Evolutionary conservation across 2,888 invertebrate genomes (phyloP).

Genomic region (Rotaria sp.): DNA sequence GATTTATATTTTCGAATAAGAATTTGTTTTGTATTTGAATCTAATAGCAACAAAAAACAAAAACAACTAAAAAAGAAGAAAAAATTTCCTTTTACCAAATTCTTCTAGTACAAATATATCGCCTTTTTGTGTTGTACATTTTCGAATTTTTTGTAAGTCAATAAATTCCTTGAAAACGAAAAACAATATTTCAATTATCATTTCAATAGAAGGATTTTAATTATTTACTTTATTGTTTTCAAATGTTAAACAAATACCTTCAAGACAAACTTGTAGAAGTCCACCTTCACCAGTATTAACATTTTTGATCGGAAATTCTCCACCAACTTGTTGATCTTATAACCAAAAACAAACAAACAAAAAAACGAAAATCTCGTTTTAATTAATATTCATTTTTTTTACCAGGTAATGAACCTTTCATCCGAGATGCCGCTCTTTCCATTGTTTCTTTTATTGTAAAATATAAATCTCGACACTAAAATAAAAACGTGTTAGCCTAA

Average conservation of each 20-base stretch:
- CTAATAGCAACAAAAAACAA: conserved; percentile 61
- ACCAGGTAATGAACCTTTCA: conserved; percentile 56
- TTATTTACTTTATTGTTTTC: conserved; percentile 87
- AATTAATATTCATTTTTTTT: neutral
- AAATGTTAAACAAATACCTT: conserved; percentile 95
- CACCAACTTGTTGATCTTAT: conserved; percentile 58
- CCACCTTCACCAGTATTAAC: conserved; percentile 93
- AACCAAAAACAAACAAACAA: neutral
- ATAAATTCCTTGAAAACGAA: conserved; percentile 94
- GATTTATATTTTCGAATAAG: conserved; percentile 94
- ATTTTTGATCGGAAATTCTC: conserved; percentile 97
- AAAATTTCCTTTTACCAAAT: conserved; percentile 68
- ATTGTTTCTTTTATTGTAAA: conserved; percentile 97
- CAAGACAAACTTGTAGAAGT: conserved; percentile 88
- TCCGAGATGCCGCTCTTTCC: conserved; percentile 71
- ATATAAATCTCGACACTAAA: conserved; percentile 91
- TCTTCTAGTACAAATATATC: conserved; percentile 98
- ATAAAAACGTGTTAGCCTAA: no score
- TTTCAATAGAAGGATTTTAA: neutral
- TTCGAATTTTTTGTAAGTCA: conserved; percentile 93
- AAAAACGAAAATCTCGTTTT: neutral
- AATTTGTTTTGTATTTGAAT: conserved; percentile 91
- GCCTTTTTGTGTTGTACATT: conserved; percentile 98
- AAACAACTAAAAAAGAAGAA: conserved; percentile 23
- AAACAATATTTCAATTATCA: neutral